A percentile compares a stretch with the other conserved stretches of the same genome.
Evolutionary conservation across 53 echinoderm and acorn worm genomes (phyloP).

Genomic region (Mesocentrotus franciscanus): DNA sequence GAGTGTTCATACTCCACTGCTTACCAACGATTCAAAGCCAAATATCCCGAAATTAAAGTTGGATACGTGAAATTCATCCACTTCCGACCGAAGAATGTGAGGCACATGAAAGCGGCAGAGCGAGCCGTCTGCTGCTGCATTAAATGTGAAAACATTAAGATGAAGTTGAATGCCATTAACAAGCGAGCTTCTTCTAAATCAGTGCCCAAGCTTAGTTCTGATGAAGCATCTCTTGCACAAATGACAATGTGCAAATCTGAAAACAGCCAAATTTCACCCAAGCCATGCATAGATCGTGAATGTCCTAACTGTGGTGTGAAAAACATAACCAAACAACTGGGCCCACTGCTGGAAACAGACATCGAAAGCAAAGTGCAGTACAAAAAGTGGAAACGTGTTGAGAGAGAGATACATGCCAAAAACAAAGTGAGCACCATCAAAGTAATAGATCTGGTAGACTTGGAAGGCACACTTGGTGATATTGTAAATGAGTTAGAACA

Average conservation of each 20-base stretch:
- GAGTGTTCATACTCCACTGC: too few relatives aligned
- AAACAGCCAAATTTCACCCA: too few relatives aligned
- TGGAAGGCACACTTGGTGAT: background rate
- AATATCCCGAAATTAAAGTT: background rate
- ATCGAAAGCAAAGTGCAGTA: background rate
- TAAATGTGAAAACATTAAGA: too few relatives aligned
- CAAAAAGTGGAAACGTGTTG: background rate
- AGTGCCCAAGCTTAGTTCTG: background rate
- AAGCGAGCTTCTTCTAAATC: background rate
- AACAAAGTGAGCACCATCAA: background rate
- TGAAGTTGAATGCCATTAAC: background rate
- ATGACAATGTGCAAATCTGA: background rate
- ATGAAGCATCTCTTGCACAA: background rate
- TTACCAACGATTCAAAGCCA: background rate
- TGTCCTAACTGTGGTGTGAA: background rate
- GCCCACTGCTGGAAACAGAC: background rate
- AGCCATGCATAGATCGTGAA: background rate
- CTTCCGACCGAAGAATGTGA: background rate
- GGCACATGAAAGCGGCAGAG: constrained; percentile 1
- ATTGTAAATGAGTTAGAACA: background rate
- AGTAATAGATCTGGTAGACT: constrained; percentile 2
- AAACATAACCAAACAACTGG: background rate
- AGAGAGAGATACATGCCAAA: background rate
- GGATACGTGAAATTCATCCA: background rate
- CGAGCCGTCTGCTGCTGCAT: too few relatives aligned